Percentiles rank a stretch among this genome's conserved stretches.
phyloP scores from a whole-genome alignment of 1,140 invertebrate genomes.

The Araneus ventricosus region DNA sequence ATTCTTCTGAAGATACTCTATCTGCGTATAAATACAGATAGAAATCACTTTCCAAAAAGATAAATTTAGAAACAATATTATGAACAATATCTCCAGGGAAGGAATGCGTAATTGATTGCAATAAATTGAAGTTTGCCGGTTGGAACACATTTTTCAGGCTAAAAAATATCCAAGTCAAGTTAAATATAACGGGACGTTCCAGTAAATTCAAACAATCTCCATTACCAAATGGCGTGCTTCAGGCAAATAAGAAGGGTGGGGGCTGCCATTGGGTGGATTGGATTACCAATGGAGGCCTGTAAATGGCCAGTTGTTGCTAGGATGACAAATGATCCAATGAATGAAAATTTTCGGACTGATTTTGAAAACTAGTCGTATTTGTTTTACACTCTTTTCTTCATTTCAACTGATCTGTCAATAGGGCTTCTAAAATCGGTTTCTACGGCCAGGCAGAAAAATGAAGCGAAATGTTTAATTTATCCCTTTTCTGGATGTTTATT shows the following conservation, averaged over 20 bases:
- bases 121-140: neutral
- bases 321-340: neutral
- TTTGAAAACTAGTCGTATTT: neutral
- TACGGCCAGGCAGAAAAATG: neutral
- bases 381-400: neutral
- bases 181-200: neutral
- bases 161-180: neutral
- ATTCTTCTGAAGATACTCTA: no score
- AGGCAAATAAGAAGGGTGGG: neutral
- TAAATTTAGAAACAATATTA: no score
- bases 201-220: neutral
- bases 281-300: neutral
- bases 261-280: neutral
- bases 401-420: neutral
- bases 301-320: neutral
- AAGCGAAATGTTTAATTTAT: neutral
- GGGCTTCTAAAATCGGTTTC: neutral
- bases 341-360: neutral
- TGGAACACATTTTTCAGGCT: neutral
- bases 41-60: no score
- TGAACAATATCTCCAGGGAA: neutral
- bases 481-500: neutral
- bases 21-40: no score
- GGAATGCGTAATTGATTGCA: neutral
- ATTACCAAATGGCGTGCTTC: conserved; percentile 17